Evolutionary conservation across 2,888 invertebrate species (phyloP).

Genomic region (Geophilus truncorum): DNA sequence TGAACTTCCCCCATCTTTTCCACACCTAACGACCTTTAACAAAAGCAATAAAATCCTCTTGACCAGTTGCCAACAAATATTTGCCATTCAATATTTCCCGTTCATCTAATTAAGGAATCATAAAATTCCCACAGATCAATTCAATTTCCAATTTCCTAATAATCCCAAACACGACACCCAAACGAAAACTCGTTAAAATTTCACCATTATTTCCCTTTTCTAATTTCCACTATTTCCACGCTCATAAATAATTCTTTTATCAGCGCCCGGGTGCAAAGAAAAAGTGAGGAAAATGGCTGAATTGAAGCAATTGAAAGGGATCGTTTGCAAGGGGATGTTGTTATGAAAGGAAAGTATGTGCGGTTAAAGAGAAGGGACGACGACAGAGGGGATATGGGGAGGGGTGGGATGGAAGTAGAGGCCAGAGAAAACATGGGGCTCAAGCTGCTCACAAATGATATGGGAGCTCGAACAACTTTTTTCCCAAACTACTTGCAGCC

Average conservation of each 20-base stretch:
- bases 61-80: neutral
- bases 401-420: neutral
- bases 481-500: neutral
- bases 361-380: neutral
- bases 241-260: constrained; percentile 5
- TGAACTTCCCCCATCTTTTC: neutral
- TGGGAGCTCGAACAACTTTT: neutral
- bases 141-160: neutral
- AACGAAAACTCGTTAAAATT: too few species aligned
- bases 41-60: neutral
- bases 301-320: neutral
- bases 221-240: neutral
- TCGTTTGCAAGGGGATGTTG: neutral
- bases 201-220: too few species aligned
- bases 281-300: neutral
- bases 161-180: neutral
- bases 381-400: neutral
- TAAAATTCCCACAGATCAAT: neutral
- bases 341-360: neutral
- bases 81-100: neutral
- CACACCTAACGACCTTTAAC: neutral
- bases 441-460: constrained; percentile 10
- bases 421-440: neutral
- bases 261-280: neutral
- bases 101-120: neutral